These are phyloP conservation scores for Physella acuta DNA, from an alignment of 1,140 invertebrate species.

Conservation along the genomic window DNA sequence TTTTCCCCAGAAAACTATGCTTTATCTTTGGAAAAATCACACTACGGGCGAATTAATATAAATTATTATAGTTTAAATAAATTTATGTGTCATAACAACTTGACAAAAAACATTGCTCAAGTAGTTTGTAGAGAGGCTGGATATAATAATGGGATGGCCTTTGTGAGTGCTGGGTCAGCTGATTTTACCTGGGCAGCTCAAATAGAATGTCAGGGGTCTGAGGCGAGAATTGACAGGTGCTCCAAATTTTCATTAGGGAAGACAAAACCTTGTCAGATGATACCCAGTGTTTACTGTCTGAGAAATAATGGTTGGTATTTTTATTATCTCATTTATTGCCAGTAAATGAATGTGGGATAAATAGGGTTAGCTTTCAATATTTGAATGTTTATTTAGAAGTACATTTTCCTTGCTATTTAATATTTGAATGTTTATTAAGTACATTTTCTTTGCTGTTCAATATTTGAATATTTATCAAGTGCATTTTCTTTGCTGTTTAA, in stretches of 20 bases:
- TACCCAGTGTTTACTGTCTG: slow-evolving; percentile 7
- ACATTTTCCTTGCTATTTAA: too few relatives aligned
- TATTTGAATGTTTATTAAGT: too few relatives aligned
- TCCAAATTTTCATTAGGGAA: not conserved
- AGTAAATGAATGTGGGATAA: too few relatives aligned
- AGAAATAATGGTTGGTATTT: slow-evolving; percentile 4
- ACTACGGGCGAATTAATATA: slow-evolving; percentile 35
- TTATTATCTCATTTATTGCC: too few relatives aligned
- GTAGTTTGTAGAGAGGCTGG: slow-evolving; percentile 48
- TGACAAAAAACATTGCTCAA: slow-evolving; percentile 43
- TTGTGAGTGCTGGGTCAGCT: slow-evolving; percentile 10
- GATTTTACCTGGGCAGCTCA: not conserved
- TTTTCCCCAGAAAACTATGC: too few relatives aligned
- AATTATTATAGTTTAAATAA: slow-evolving; percentile 39
- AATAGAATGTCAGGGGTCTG: slow-evolving; percentile 6
- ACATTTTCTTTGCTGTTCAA: too few relatives aligned
- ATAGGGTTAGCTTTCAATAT: too few relatives aligned
- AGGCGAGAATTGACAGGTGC: not conserved
- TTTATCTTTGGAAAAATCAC: slow-evolving; percentile 32
- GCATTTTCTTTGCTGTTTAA: too few relatives aligned
- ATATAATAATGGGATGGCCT: slow-evolving; percentile 40
- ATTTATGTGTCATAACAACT: slow-evolving; percentile 46
- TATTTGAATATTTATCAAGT: too few relatives aligned
- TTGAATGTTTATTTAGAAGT: too few relatives aligned
- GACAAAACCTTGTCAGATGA: not conserved